Percentiles rank a stretch among this genome's conserved stretches.
phyloP scores from a whole-genome alignment of 1,140 invertebrate genomes.

The Drosophila grimshawi region DNA sequence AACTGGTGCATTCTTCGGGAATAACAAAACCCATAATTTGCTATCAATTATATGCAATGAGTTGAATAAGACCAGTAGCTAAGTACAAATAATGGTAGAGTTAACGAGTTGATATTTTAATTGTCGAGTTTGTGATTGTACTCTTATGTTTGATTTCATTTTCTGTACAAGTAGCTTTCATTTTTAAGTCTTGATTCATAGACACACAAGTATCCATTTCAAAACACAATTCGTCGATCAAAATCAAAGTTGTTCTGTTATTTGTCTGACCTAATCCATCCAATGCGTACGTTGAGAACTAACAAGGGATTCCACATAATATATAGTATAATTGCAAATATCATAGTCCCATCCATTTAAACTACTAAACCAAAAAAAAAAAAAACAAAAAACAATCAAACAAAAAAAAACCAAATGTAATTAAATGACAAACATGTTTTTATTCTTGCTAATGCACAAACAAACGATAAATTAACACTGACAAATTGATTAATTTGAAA shows the following conservation, averaged over 20 bases:
- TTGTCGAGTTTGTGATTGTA: constrained; percentile 39
- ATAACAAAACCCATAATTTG: constrained; percentile 10
- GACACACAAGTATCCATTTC: constrained; percentile 16
- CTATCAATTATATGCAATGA: constrained; percentile 19
- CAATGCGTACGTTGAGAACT: not conserved
- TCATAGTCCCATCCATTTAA: constrained; percentile 12
- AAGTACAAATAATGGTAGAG: constrained; percentile 39
- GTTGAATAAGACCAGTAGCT: constrained; percentile 31
- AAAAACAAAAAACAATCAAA: not conserved
- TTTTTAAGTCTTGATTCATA: constrained; percentile 20
- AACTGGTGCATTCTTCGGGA: constrained; percentile 29
- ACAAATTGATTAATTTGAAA: constrained; percentile 36
- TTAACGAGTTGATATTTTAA: constrained; percentile 40
- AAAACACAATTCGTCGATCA: not conserved
- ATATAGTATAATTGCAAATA: constrained; percentile 9
- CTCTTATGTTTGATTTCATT: constrained; percentile 39
- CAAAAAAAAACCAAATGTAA: constrained; percentile 5
- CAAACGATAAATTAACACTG: constrained; percentile 35
- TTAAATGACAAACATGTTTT: constrained; percentile 50
- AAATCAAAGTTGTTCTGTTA: not conserved
- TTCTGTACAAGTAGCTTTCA: constrained; percentile 34
- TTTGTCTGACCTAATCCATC: not conserved
- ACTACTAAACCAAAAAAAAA: constrained; percentile 20
- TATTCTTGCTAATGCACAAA: constrained; percentile 47
- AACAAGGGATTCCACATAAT: not conserved